phyloP scores from a whole-genome alignment of 2,113 vertebrate genomes.

The Halichoerus grypus region DNA sequence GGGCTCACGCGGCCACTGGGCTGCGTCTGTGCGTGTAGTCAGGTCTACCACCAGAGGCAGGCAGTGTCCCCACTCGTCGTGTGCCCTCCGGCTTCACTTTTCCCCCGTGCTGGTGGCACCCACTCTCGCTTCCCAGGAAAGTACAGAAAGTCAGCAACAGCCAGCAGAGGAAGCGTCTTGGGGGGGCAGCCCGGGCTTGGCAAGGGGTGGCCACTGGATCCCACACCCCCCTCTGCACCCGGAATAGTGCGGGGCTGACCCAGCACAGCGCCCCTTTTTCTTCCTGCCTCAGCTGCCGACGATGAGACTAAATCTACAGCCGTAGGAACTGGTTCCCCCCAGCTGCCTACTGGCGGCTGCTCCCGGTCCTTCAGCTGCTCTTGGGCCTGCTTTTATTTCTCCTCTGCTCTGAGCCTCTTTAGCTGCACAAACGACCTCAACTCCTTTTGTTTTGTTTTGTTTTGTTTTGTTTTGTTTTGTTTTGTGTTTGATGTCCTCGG shows the following conservation, averaged over 20 bases:
- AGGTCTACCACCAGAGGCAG: neutral
- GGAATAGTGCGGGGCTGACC: rapidly evolving
- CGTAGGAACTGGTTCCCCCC: rapidly evolving
- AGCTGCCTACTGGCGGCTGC: rapidly evolving
- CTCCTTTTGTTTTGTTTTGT: too few relatives aligned
- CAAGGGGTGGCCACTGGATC: neutral
- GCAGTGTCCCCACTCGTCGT: neutral
- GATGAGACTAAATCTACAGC: rapidly evolving
- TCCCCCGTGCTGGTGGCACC: neutral
- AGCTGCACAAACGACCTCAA: neutral
- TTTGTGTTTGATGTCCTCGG: neutral
- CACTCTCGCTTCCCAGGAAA: neutral
- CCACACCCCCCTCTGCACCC: neutral
- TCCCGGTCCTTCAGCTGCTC: neutral
- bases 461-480: neutral
- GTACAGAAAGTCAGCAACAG: neutral
- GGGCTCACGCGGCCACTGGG: rapidly evolving
- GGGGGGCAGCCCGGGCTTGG: neutral
- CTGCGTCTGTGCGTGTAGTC: neutral
- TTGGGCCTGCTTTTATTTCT: neutral
- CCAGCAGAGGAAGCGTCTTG: neutral
- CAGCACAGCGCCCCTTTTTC: neutral
- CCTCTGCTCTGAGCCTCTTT: neutral
- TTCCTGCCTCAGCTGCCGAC: neutral
- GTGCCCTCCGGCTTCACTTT: neutral